phyloP scores from a whole-genome alignment of 2,113 vertebrate species.

The Cacatua alba region DNA sequence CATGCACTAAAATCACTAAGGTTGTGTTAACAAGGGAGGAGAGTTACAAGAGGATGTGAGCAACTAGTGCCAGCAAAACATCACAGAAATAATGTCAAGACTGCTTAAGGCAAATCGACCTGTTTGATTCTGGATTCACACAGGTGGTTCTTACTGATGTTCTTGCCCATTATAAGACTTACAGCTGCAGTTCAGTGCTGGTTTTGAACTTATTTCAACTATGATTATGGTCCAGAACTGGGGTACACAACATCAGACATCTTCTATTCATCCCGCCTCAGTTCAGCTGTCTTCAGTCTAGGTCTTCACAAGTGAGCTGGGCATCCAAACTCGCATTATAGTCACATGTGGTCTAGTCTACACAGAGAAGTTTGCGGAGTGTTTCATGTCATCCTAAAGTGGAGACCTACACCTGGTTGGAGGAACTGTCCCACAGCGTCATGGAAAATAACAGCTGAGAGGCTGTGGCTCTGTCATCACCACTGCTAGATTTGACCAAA shows the following conservation, averaged over 20 bases:
- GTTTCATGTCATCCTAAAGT: not conserved
- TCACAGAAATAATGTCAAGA: not conserved
- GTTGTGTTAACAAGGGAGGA: not conserved
- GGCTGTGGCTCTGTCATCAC: not conserved
- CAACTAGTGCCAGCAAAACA: not conserved
- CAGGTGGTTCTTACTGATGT: not conserved
- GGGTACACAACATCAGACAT: not conserved
- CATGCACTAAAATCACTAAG: not conserved
- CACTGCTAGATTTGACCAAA: not conserved
- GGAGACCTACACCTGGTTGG: not conserved
- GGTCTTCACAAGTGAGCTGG: not conserved
- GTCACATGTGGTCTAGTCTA: not conserved
- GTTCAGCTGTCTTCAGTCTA: not conserved
- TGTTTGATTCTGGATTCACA: not conserved
- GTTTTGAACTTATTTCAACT: not conserved
- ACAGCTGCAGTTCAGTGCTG: not conserved
- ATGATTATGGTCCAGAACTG: not conserved
- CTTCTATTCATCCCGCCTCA: not conserved
- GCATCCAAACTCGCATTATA: not conserved
- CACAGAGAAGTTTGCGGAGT: not conserved
- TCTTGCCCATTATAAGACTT: not conserved
- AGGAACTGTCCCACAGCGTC: not conserved
- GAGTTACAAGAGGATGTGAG: not conserved
- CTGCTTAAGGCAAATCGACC: not conserved
- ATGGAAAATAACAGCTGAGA: not conserved